Percentiles rank a stretch among this genome's conserved stretches.
Conservation (phyloP, 2,888 invertebrate genomes). For the Coleophora deauratella region DNA sequence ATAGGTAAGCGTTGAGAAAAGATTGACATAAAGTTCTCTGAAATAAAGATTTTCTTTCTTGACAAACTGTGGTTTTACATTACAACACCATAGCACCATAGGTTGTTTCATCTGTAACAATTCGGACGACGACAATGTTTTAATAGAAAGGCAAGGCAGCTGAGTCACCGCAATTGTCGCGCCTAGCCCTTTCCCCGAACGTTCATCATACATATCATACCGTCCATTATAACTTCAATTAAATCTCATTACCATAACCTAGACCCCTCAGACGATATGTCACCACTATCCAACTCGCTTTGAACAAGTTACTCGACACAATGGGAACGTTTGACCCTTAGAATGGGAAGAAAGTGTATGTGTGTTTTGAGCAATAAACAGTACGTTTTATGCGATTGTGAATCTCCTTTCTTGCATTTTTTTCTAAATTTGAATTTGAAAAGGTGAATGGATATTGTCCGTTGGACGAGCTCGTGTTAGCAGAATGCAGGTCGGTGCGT, state of each 20-base stretch:
- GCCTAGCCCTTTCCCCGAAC: slow-evolving; percentile 37
- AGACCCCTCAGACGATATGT: slow-evolving; percentile 46
- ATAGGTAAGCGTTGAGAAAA: too few relatives aligned
- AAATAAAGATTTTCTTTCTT: too few relatives aligned
- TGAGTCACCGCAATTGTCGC: slow-evolving; percentile 59
- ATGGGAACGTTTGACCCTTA: slow-evolving; percentile 66
- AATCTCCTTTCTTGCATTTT: slow-evolving; percentile 31
- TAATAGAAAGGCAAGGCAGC: slow-evolving; percentile 12
- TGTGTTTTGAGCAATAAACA: slow-evolving; percentile 74
- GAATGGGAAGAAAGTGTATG: slow-evolving; percentile 34
- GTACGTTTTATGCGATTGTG: slow-evolving; percentile 70
- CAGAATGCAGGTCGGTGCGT: slow-evolving; percentile 38
- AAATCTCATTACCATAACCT: slow-evolving; percentile 70
- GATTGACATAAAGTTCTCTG: too few relatives aligned
- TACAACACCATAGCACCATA: too few relatives aligned
- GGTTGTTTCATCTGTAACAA: too few relatives aligned
- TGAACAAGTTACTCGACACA: slow-evolving; percentile 61
- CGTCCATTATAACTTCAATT: slow-evolving; percentile 72
- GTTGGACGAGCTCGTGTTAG: slow-evolving; percentile 71
- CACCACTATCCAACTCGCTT: slow-evolving; percentile 65
- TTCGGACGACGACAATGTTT: too few relatives aligned
- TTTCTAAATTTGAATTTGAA: slow-evolving; percentile 55
- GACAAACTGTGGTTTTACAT: too few relatives aligned
- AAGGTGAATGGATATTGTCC: slow-evolving; percentile 69
- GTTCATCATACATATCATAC: slow-evolving; percentile 53